Evolutionary conservation across 2,113 vertebrate genomes (phyloP).

Genomic region (Hemiscyllium ocellatum): DNA sequence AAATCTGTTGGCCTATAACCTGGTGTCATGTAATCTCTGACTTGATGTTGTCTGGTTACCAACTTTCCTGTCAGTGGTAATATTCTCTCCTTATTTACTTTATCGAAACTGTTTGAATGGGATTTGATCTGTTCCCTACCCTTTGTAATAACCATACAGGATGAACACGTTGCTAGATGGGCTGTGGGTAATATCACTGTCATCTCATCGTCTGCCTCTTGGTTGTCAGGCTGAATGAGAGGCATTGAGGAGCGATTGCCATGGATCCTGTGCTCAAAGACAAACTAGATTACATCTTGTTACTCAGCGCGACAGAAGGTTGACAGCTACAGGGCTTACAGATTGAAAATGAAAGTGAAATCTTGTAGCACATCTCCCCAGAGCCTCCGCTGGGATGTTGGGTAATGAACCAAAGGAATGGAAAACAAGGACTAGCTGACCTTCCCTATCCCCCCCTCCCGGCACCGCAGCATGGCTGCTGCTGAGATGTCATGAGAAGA

Average conservation of each 20-base stretch:
- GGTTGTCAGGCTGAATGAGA: background rate
- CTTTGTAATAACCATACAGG: background rate
- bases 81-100: background rate
- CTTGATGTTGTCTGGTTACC: background rate
- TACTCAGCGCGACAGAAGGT: background rate
- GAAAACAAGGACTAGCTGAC: background rate
- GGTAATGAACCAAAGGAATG: slow-evolving; percentile 22
- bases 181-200: background rate
- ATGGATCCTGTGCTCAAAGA: background rate
- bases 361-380: slow-evolving; percentile 17
- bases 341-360: slow-evolving; percentile 26
- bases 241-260: background rate
- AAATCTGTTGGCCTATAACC: too few species aligned
- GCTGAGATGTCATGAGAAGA: background rate
- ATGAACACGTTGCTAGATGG: background rate
- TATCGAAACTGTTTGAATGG: background rate
- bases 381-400: background rate
- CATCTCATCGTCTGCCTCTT: background rate
- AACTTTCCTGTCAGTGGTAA: background rate
- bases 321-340: slow-evolving; percentile 21
- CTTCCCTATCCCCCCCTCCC: background rate
- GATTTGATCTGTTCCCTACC: background rate
- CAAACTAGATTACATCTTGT: slow-evolving; percentile 14
- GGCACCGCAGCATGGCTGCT: background rate
- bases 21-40: too few species aligned